Percentiles rank a stretch among this genome's conserved stretches.
These are phyloP conservation scores for Perca fluviatilis DNA, from an alignment of 2,113 vertebrate genomes.

Conservation along the genomic window DNA sequence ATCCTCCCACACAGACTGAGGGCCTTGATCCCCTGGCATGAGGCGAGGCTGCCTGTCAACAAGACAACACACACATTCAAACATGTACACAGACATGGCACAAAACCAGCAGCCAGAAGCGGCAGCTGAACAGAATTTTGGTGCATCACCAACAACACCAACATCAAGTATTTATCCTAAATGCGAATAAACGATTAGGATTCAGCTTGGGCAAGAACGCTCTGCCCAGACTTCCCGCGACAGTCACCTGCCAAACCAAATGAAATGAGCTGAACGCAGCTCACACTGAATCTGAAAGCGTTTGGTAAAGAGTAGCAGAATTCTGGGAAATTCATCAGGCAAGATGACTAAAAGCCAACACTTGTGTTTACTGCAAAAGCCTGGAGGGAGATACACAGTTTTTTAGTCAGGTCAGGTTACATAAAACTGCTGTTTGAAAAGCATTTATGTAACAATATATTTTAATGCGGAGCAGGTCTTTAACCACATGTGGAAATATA, in stretches of 20 bases:
- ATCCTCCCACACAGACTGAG: background rate
- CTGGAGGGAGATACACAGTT: background rate
- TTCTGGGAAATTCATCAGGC: background rate
- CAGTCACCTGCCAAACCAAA: background rate
- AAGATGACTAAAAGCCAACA: constrained; percentile 12
- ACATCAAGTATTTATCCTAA: background rate
- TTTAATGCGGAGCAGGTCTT: no score
- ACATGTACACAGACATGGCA: background rate
- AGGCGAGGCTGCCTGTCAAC: background rate
- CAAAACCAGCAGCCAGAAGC: background rate
- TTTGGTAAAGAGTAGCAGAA: background rate
- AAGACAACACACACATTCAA: background rate
- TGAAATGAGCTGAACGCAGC: background rate
- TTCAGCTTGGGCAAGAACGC: background rate
- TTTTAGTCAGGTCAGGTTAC: no score
- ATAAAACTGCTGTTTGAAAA: no score
- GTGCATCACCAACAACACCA: constrained; percentile 1
- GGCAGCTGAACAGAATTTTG: background rate
- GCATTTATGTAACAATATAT: no score
- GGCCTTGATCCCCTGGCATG: constrained; percentile 17
- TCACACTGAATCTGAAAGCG: no score
- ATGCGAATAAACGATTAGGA: background rate
- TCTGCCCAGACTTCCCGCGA: background rate
- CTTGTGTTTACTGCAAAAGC: background rate
- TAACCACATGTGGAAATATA: no score